A percentile compares a stretch with the other conserved stretches of the same genome.
Conservation (phyloP, 2,113 vertebrate species). For the Rhinichthys klamathensis region DNA sequence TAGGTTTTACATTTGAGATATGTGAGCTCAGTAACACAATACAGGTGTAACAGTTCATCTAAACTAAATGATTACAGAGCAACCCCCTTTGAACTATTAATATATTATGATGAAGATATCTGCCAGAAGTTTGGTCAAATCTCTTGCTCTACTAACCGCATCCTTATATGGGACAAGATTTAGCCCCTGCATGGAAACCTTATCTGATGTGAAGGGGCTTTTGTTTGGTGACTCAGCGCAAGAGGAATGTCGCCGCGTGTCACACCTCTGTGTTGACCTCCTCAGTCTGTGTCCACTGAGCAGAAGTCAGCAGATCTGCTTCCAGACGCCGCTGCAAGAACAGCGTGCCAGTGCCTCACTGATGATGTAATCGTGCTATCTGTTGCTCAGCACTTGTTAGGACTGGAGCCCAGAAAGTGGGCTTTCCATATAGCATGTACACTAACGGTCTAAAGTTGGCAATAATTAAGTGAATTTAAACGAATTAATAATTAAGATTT, state of each 20-base stretch:
- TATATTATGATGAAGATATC: neutral
- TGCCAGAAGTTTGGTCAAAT: neutral
- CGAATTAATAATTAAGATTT: neutral
- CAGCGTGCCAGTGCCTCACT: neutral
- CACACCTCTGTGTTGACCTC: constrained; percentile 18
- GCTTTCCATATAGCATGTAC: neutral
- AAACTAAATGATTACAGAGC: neutral
- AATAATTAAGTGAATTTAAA: neutral
- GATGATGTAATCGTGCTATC: neutral
- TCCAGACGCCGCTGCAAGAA: neutral
- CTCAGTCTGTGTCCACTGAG: constrained; percentile 30
- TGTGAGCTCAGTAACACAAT: neutral
- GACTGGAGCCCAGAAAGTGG: neutral
- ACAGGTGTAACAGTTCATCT: neutral
- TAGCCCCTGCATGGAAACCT: constrained; percentile 64
- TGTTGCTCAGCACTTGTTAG: neutral
- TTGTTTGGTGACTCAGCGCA: constrained; percentile 61
- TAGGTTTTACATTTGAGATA: neutral
- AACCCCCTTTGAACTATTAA: neutral
- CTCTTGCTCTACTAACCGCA: constrained; percentile 49
- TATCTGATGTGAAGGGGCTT: constrained; percentile 66
- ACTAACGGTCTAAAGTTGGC: neutral
- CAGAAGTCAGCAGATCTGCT: constrained; percentile 26
- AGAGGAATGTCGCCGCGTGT: constrained; percentile 64
- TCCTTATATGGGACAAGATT: constrained; percentile 70